Base-by-base conservation (phyloP, 1,140 invertebrate species). In the Zaprionus tsacasi region DNA sequence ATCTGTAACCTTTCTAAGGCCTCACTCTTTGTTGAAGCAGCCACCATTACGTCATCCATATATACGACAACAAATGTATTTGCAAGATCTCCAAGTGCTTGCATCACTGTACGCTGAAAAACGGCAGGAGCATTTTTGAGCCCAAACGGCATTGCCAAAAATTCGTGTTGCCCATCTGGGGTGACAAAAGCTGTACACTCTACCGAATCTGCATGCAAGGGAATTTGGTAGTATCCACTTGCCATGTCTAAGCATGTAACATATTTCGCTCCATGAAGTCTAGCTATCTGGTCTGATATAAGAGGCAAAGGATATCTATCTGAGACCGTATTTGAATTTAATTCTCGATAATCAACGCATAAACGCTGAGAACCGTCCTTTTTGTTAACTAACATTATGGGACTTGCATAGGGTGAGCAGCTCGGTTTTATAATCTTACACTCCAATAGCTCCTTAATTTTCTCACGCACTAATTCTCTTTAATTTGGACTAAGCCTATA, bases 181-280 rank as follows among this genome's bases (percentile, higher is more conserved):
- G 30, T 21, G 54, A 56, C 30, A 35, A 56, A 33, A 10, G 30
- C 54, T 27, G 58, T 60, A 60, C 58, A 43, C 35, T 60, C 58
- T 25, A 60, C 40, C 58, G 58, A 60, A 10, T 60, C 58, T 60
- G 11, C 12, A 12, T 60, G 58, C 58, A 60, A 12, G 58, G 58
- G 35, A 38, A 59, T 38, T 59, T 59, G 35, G 13, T 60, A 60
- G 17, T 60, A 43, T 3, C 38, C 58, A 38, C 36, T 60, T 61
- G 59, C 59, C 40, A 61, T 61, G 25, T 61, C 38, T 15, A 61
- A 61, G 27, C 40, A 61, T 45, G 59, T 61, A 35, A 66, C 43
- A 66, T 66, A 66, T 56, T 66, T 61, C 13, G 59, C 45, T 61
- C 40, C 59, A 61, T 61, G 11, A 61, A 61, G 59, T 61, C 59